Percentiles rank a stretch among this genome's conserved stretches.
These are phyloP conservation scores for Tetraneura akinire DNA, from an alignment of 1,140 invertebrate genomes.

Conservation along the genomic window DNA sequence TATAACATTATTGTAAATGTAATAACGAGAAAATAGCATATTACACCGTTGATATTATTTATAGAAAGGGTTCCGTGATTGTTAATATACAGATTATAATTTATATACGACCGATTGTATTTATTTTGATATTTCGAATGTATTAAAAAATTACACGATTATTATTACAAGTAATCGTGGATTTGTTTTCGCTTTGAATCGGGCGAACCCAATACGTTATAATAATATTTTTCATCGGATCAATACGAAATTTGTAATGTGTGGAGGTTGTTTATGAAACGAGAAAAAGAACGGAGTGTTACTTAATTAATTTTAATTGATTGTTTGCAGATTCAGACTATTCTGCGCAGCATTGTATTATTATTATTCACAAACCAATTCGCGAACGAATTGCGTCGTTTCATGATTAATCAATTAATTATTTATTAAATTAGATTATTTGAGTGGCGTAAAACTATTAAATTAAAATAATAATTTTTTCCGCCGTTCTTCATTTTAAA, in stretches of 20 bases:
- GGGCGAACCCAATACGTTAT: neutral
- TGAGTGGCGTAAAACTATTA: too few species aligned
- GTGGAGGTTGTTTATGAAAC: neutral
- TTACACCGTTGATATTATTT: neutral
- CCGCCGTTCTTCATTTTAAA: too few species aligned
- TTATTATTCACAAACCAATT: neutral
- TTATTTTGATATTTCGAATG: neutral
- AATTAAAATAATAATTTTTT: too few species aligned
- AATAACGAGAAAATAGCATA: neutral
- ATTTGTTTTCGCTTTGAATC: neutral
- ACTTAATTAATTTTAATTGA: constrained; percentile 30
- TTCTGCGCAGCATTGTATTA: neutral
- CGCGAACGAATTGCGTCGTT: neutral
- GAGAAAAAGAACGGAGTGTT: constrained; percentile 17
- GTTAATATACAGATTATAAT: too few species aligned
- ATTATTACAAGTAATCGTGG: neutral
- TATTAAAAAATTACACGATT: neutral
- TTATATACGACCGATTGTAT: too few species aligned
- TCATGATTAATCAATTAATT: neutral
- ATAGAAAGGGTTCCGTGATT: too few species aligned
- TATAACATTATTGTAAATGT: too few species aligned
- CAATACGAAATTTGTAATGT: neutral
- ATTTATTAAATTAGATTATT: neutral
- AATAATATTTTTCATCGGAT: neutral
- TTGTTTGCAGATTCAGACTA: constrained; percentile 4